Percentiles rank a stretch among this genome's conserved stretches.
Conservation (phyloP, 2,113 vertebrate species). For the Eulacestoma nigropectus region DNA sequence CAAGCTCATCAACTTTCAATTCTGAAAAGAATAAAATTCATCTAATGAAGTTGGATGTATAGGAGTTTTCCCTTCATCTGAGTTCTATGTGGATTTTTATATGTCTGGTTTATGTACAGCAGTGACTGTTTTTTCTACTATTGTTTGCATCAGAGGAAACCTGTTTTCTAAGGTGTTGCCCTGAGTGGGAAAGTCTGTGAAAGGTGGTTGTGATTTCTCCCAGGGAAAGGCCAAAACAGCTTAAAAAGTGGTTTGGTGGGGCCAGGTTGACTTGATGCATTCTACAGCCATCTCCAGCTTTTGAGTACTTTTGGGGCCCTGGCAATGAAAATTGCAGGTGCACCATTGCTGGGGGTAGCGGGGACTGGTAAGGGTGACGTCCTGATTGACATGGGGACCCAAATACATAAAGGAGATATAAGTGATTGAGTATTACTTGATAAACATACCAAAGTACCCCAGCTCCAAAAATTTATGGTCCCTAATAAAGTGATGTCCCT, state of each 20-base stretch:
- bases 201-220: background rate
- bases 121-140: background rate
- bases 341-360: accelerated
- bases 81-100: background rate
- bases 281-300: background rate
- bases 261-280: background rate
- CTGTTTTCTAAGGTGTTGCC: background rate
- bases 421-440: background rate
- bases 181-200: background rate
- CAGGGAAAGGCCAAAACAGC: background rate
- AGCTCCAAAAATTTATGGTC: background rate
- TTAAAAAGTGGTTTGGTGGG: background rate
- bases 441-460: background rate
- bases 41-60: background rate
- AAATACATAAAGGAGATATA: background rate
- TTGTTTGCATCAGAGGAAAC: background rate
- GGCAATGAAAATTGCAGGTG: background rate
- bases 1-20: background rate
- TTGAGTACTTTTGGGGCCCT: background rate
- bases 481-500: background rate
- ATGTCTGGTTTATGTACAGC: background rate
- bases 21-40: background rate
- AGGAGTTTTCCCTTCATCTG: background rate
- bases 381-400: background rate
- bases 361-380: background rate